These are phyloP conservation scores for Albula goreensis DNA, from an alignment of 2,113 vertebrate species.

Conservation along the genomic window DNA sequence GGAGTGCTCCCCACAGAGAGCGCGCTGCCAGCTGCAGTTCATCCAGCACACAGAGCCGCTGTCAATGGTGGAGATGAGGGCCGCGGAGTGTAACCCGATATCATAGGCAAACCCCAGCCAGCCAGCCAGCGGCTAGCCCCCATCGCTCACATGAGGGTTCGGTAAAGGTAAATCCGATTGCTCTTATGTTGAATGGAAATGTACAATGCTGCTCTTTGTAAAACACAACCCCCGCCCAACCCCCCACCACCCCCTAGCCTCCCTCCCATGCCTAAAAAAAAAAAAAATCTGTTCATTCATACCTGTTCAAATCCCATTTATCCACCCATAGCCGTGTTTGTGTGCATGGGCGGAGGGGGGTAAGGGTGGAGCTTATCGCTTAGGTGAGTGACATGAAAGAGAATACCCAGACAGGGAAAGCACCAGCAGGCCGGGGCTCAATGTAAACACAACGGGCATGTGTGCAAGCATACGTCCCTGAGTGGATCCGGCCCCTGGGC, in stretches of 20 bases:
- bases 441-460: neutral
- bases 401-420: neutral
- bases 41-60: conserved; percentile 27
- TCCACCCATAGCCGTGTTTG: neutral
- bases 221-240: no score
- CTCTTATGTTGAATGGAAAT: conserved; percentile 10
- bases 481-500: neutral
- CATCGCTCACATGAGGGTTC: neutral
- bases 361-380: neutral
- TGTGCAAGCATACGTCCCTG: neutral
- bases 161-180: neutral
- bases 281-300: neutral
- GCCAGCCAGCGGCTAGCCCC: neutral
- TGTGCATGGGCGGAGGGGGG: neutral
- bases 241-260: no score
- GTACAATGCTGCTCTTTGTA: conserved; percentile 25
- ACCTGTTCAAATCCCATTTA: neutral
- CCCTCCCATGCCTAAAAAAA: neutral
- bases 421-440: neutral
- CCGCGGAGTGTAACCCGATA: neutral
- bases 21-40: conserved; percentile 28
- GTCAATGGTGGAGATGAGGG: neutral
- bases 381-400: neutral
- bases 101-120: neutral
- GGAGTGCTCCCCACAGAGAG: conserved; percentile 27